These are phyloP conservation scores for Urosaurus nigricauda DNA, from an alignment of 2,797 vertebrate species.

Conservation along the genomic window DNA sequence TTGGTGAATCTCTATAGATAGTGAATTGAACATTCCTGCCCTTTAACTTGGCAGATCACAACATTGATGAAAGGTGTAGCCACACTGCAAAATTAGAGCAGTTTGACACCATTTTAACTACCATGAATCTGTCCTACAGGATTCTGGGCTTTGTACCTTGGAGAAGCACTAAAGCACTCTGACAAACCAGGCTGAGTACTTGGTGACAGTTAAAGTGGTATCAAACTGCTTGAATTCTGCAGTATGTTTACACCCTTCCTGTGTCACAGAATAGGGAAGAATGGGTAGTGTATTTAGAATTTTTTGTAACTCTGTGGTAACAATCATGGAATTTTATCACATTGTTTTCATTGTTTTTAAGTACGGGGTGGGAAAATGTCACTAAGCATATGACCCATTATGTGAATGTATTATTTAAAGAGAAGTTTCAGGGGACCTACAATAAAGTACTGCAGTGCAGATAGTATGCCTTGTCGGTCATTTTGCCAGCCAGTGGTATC, in stretches of 20 bases:
- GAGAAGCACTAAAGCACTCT: no score
- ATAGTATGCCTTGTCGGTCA: no score
- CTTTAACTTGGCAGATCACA: background rate
- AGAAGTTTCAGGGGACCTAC: background rate
- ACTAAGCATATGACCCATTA: background rate
- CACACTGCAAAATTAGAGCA: no score
- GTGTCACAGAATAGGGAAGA: fast-evolving
- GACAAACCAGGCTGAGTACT: no score
- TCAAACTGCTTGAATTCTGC: no score
- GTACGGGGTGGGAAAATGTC: background rate
- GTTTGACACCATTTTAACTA: no score
- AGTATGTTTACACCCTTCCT: no score
- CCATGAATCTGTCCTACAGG: no score
- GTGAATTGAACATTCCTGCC: background rate
- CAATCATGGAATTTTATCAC: background rate
- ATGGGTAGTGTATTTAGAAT: background rate
- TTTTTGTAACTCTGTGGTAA: background rate
- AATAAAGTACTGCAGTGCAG: background rate
- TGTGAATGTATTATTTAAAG: background rate
- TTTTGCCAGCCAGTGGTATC: background rate
- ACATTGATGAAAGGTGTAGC: background rate
- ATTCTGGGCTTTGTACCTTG: no score
- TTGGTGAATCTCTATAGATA: background rate
- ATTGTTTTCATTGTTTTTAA: constrained; percentile 6
- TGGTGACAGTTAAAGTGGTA: no score